phyloP scores from a whole-genome alignment of 1,140 invertebrate species.

The Drosophila azteca region DNA sequence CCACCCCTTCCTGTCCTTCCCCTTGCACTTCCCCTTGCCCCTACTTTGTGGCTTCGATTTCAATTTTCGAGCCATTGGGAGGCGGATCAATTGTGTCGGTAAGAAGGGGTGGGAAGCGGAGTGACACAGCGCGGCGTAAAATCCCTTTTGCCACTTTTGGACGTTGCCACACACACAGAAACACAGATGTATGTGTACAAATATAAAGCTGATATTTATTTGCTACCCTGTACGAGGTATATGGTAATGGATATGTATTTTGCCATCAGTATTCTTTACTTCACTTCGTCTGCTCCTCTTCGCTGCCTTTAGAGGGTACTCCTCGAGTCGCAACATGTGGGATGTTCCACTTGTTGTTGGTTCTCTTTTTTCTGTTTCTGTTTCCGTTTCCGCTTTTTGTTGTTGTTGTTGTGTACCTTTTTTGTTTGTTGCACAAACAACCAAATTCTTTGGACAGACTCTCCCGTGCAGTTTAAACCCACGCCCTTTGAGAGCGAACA shows the following conservation, averaged over 20 bases:
- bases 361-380: too few relatives aligned
- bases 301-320: too few relatives aligned
- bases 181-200: neutral
- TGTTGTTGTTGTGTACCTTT: neutral
- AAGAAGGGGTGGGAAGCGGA: too few relatives aligned
- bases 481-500: conserved; percentile 21
- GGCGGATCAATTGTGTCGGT: conserved; percentile 21
- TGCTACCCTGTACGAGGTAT: neutral
- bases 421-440: conserved; percentile 13
- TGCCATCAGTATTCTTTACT: too few relatives aligned
- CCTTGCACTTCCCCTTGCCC: conserved; percentile 20
- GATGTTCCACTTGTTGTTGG: neutral
- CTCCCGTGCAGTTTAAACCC: conserved; percentile 15
- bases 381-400: neutral
- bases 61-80: conserved; percentile 60
- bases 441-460: conserved; percentile 29
- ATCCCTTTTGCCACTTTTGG: conserved; percentile 57
- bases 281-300: too few relatives aligned
- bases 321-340: too few relatives aligned
- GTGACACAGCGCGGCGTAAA: neutral
- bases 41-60: conserved; percentile 74
- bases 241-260: too few relatives aligned
- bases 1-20: too few relatives aligned
- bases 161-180: conserved; percentile 30
- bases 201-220: conserved; percentile 47